A percentile compares a stretch with the other conserved stretches of the same genome.
Evolutionary conservation across 2,113 vertebrate genomes (phyloP).

Genomic region (Rafetus swinhoei): DNA sequence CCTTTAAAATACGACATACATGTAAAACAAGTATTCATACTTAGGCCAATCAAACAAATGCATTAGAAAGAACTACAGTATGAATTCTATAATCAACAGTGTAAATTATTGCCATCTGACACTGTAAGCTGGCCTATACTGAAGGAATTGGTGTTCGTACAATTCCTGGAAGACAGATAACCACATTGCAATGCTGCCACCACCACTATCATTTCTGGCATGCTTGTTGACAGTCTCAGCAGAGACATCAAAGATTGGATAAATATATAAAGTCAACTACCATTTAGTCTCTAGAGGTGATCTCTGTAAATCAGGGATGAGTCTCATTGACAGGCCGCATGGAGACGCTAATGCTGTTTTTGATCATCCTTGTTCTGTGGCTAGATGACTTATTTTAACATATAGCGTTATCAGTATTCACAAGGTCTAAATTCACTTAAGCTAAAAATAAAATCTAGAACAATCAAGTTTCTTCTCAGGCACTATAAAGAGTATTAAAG

Average conservation of each 20-base stretch:
- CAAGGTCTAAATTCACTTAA: neutral
- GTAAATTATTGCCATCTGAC: neutral
- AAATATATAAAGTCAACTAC: neutral
- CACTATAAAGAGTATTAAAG: neutral
- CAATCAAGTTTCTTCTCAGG: neutral
- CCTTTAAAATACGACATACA: neutral
- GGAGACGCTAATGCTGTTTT: neutral
- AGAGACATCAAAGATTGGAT: neutral
- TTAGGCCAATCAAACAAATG: neutral
- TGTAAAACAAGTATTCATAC: neutral
- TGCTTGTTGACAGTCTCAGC: neutral
- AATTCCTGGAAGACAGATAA: neutral
- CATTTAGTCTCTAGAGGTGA: neutral
- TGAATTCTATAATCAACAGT: neutral
- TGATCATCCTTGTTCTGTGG: neutral
- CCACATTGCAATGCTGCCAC: neutral
- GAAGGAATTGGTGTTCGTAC: neutral
- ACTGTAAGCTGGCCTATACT: neutral
- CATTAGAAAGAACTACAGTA: neutral
- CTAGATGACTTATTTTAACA: neutral
- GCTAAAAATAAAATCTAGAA: slow-evolving; percentile 1
- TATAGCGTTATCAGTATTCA: neutral
- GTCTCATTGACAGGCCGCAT: neutral
- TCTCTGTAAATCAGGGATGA: neutral
- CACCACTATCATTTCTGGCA: neutral